Percentiles rank a stretch among this genome's conserved stretches.
These are phyloP conservation scores for Blastomussa wellsi DNA, from an alignment of 92 coral and sea anemone genomes.

Conservation along the genomic window DNA sequence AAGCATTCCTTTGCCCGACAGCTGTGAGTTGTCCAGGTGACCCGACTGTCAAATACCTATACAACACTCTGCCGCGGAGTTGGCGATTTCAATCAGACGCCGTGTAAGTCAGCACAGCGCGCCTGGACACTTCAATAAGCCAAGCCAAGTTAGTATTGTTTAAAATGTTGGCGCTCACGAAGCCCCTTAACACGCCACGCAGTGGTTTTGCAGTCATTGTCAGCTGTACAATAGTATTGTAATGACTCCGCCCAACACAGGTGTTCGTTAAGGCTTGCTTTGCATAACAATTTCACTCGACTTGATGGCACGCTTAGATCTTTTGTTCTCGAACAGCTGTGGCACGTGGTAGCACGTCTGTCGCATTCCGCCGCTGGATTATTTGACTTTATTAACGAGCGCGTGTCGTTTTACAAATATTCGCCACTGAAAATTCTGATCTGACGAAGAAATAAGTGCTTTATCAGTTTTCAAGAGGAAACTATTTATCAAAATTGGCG, in stretches of 20 bases:
- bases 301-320: conserved; percentile 50
- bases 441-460: conserved; percentile 27
- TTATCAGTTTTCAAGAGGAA: conserved; percentile 4
- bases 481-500: not conserved
- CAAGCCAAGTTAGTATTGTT: conserved; percentile 7
- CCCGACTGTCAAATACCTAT: not conserved
- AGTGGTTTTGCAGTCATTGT: conserved; percentile 19
- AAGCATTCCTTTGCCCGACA: not conserved
- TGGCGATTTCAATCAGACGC: conserved; percentile 7
- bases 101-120: not conserved
- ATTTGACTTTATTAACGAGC: conserved; percentile 27
- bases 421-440: conserved; percentile 14
- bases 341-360: conserved; percentile 46
- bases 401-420: conserved; percentile 21
- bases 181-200: conserved; percentile 27
- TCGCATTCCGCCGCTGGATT: conserved; percentile 46
- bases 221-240: conserved; percentile 40
- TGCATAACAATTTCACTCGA: conserved; percentile 39
- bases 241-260: conserved; percentile 49
- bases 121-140: not conserved
- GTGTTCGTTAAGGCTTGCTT: conserved; percentile 48
- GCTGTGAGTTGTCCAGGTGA: not conserved
- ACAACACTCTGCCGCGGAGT: not conserved
- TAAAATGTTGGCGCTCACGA: not conserved
- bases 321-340: conserved; percentile 45